phyloP scores from a whole-genome alignment of 2,888 invertebrate genomes.

The Pegoplata infirma region DNA sequence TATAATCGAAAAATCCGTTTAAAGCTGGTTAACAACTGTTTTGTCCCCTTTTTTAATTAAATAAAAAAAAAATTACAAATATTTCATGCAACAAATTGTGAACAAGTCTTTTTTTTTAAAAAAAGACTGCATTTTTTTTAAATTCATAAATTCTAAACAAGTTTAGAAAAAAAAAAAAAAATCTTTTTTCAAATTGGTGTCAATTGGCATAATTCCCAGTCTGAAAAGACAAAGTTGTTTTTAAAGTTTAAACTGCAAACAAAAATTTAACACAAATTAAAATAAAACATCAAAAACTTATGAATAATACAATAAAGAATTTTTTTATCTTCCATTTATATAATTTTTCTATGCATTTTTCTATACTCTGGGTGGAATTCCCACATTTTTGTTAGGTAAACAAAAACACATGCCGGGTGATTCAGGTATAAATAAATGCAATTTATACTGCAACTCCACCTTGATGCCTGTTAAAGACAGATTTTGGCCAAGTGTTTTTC shows the following conservation, averaged over 20 bases:
- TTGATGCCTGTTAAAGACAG: conserved; percentile 17
- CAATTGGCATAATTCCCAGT: conserved; percentile 50
- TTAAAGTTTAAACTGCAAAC: not conserved
- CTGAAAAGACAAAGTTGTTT: not conserved
- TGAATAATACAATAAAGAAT: conserved; percentile 35
- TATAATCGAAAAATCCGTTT: not conserved
- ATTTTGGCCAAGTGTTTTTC: not conserved
- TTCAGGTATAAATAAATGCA: conserved; percentile 1
- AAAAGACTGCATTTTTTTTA: not conserved
- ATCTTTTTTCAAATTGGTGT: conserved; percentile 13
- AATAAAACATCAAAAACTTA: too few relatives aligned
- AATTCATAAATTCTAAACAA: not conserved
- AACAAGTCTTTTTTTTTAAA: not conserved
- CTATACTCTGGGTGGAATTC: not conserved
- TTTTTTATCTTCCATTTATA: conserved; percentile 21
- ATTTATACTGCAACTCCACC: conserved; percentile 36
- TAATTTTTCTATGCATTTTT: too few relatives aligned
- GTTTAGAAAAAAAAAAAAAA: not conserved
- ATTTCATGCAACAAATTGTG: not conserved
- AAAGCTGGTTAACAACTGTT: not conserved
- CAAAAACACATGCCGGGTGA: not conserved
- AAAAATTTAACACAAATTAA: too few relatives aligned
- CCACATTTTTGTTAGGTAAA: conserved; percentile 6
- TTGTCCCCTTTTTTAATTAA: not conserved
- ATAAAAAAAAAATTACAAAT: too few relatives aligned